Percentiles rank a stretch among this genome's conserved stretches.
Evolutionary conservation across 2,888 invertebrate species (phyloP).

Genomic region (Drosophila sordidapex): DNA sequence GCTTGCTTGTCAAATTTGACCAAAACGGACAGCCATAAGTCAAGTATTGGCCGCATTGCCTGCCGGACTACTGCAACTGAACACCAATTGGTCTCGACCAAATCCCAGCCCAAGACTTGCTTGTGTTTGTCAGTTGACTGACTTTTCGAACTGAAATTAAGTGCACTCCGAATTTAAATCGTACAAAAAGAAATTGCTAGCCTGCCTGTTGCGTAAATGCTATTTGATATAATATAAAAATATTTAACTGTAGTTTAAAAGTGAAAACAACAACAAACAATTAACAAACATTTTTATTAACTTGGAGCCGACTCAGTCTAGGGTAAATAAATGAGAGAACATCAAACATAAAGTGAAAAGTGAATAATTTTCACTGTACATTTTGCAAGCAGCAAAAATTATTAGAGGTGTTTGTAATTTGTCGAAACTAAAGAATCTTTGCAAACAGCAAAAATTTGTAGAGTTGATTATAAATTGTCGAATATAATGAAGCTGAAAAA

Average conservation of each 20-base stretch:
- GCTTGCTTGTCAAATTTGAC: constrained; percentile 70
- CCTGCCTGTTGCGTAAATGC: no score
- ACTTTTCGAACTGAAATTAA: constrained; percentile 14
- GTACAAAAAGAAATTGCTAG: constrained; percentile 1
- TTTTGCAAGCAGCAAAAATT: not conserved
- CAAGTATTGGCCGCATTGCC: constrained; percentile 55
- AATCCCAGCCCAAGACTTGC: not conserved
- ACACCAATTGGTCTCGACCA: constrained; percentile 1
- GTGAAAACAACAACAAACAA: not conserved
- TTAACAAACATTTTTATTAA: not conserved
- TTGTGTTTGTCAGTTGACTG: constrained; percentile 17
- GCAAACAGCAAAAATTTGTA: not conserved
- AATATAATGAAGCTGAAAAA: not conserved
- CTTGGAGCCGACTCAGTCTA: not conserved
- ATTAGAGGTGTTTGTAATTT: not conserved
- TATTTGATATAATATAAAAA: not conserved
- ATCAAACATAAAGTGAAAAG: not conserved
- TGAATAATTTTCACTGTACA: not conserved
- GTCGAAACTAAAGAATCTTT: not conserved
- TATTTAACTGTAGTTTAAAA: not conserved
- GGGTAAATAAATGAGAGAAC: not conserved
- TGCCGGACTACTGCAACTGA: not conserved
- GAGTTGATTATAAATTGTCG: not conserved
- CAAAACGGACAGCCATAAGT: constrained; percentile 68
- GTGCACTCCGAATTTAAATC: constrained; percentile 5